A percentile compares a stretch with the other conserved stretches of the same genome.
Conservation (phyloP, 2,113 vertebrate species). For the Podiceps cristatus region DNA sequence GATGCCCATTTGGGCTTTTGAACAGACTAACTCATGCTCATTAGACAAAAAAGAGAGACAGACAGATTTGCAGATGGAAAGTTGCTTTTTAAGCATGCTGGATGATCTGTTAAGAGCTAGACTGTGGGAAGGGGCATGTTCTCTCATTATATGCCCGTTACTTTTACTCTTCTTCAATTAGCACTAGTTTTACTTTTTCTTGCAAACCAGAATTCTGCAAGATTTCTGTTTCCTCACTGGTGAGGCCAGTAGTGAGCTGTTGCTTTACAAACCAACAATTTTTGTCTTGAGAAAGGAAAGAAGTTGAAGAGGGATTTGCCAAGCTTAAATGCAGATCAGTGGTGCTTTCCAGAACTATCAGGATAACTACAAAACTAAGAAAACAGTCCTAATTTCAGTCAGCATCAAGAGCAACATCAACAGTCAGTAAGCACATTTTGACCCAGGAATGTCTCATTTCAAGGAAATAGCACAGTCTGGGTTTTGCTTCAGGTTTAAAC, state of each 20-base stretch:
- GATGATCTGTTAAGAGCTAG: slow-evolving; percentile 29
- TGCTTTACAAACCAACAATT: background rate
- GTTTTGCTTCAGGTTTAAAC: background rate
- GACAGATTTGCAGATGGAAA: slow-evolving; percentile 57
- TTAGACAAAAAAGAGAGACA: slow-evolving; percentile 56
- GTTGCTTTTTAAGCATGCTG: slow-evolving; percentile 53
- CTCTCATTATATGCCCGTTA: slow-evolving; percentile 41
- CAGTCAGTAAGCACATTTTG: background rate
- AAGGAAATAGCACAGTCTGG: background rate
- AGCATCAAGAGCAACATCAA: background rate
- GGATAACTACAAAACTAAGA: background rate
- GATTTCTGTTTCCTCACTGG: background rate
- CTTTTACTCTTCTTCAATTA: slow-evolving; percentile 44
- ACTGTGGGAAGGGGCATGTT: slow-evolving; percentile 35
- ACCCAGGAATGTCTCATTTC: background rate
- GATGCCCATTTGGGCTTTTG: slow-evolving; percentile 57
- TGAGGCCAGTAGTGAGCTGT: background rate
- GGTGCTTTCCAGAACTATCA: background rate
- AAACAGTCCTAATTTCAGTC: background rate
- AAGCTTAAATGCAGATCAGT: background rate
- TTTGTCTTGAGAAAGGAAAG: background rate
- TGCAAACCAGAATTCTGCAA: background rate
- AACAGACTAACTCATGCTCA: slow-evolving; percentile 48
- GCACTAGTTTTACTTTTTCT: background rate
- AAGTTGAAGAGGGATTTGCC: background rate